A percentile compares a stretch with the other conserved stretches of the same genome.
These are phyloP conservation scores for Mya arenaria DNA, from an alignment of 1,140 invertebrate species.

Conservation along the genomic window DNA sequence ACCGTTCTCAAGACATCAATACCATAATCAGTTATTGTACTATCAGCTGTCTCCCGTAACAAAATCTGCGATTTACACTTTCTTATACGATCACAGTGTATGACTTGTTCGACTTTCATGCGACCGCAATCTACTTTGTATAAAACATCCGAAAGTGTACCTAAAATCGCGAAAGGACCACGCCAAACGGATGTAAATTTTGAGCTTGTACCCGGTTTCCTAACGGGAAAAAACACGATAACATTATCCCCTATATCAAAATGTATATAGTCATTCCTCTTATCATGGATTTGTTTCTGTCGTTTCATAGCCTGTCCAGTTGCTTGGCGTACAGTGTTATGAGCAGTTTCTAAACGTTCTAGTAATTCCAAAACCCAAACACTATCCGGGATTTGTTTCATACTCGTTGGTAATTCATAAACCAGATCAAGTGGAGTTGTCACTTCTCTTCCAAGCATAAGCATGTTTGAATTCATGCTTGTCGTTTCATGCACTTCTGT, in stretches of 20 bases:
- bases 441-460: constrained; percentile 61
- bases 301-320: background rate
- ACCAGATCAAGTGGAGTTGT: constrained; percentile 49
- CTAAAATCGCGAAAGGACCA: background rate
- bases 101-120: background rate
- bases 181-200: background rate
- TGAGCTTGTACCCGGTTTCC: background rate
- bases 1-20: too few relatives aligned
- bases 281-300: constrained; percentile 47
- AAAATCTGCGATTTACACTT: background rate
- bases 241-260: constrained; percentile 34
- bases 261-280: constrained; percentile 4
- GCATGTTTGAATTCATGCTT: constrained; percentile 54
- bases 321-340: background rate
- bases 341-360: constrained; percentile 1
- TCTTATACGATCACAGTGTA: background rate
- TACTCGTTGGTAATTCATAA: constrained; percentile 10
- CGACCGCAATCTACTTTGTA: constrained; percentile 6
- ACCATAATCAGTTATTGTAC: too few relatives aligned
- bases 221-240: constrained; percentile 17
- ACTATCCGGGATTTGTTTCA: constrained; percentile 4
- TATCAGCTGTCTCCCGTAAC: background rate
- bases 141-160: background rate
- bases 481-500: constrained; percentile 51
- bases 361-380: constrained; percentile 44